Conservation (phyloP, 2,113 vertebrate genomes). For the Gavia stellata region DNA sequence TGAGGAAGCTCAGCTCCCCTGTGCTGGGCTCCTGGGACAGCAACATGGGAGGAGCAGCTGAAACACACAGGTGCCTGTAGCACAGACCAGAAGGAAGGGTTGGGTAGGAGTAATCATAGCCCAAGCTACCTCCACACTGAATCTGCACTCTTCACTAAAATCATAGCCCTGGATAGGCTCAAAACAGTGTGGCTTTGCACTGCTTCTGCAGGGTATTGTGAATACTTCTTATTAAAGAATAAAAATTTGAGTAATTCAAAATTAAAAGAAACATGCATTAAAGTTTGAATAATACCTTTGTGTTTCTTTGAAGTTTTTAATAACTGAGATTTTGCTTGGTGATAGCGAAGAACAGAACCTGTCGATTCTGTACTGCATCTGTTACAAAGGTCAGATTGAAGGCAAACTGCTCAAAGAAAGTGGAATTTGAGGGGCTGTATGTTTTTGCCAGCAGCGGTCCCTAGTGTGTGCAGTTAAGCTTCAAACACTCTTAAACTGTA, state of each 20-base stretch:
- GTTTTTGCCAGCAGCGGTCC: neutral
- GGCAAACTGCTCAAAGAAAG: neutral
- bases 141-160: neutral
- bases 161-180: neutral
- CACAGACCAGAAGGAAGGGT: neutral
- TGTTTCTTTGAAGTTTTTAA: neutral
- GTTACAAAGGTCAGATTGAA: neutral
- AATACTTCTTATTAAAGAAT: neutral
- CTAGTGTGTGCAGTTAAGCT: neutral
- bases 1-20: neutral
- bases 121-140: neutral
- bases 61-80: neutral
- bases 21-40: neutral
- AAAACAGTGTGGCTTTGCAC: neutral
- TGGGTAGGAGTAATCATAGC: neutral
- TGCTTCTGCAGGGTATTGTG: neutral
- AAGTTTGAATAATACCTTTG: neutral
- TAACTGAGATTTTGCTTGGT: neutral
- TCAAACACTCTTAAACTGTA: neutral
- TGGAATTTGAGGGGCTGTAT: neutral
- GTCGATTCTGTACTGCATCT: neutral
- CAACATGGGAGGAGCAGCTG: neutral
- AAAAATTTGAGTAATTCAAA: neutral
- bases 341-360: neutral
- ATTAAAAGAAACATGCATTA: neutral